Evolutionary conservation across 2,888 invertebrate genomes (phyloP).

Genomic region (Drosophila nr. perissopoda): DNA sequence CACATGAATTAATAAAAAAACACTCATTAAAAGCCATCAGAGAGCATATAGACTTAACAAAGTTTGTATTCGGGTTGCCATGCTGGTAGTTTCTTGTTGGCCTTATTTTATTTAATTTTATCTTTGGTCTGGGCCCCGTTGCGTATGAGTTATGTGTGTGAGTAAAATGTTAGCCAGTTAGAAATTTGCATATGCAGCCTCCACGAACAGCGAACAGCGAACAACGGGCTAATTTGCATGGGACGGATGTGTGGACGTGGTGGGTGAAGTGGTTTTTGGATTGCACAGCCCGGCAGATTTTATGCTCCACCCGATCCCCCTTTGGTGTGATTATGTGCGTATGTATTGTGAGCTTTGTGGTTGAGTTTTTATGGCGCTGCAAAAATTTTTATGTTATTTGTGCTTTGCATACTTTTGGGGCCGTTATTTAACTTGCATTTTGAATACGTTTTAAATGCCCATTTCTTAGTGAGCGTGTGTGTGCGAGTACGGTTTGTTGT

Average conservation of each 20-base stretch:
- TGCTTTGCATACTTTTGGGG: slow-evolving; percentile 70
- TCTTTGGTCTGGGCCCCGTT: background rate
- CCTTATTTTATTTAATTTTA: slow-evolving; percentile 5
- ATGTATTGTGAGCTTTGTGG: slow-evolving; percentile 42
- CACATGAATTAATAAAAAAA: slow-evolving; percentile 72
- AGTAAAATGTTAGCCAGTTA: slow-evolving; percentile 64
- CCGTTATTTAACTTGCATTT: slow-evolving; percentile 75
- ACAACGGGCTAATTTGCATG: slow-evolving; percentile 68
- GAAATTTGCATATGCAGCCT: slow-evolving; percentile 61
- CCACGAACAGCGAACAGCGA: slow-evolving; percentile 17
- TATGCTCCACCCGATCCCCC: slow-evolving; percentile 10
- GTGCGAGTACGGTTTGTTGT: background rate
- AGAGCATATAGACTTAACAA: slow-evolving; percentile 4
- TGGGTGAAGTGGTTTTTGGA: background rate
- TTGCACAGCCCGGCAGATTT: slow-evolving; percentile 31
- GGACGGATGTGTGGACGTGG: slow-evolving; percentile 24
- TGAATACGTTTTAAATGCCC: slow-evolving; percentile 72
- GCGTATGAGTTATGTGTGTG: slow-evolving; percentile 56
- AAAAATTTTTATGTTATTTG: slow-evolving; percentile 65
- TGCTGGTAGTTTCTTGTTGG: slow-evolving; percentile 13
- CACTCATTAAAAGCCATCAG: slow-evolving; percentile 50
- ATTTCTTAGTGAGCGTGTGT: slow-evolving; percentile 31
- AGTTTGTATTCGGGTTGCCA: slow-evolving; percentile 13
- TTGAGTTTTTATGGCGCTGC: slow-evolving; percentile 43
- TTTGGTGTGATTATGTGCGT: slow-evolving; percentile 2